These are phyloP conservation scores for Drosophila equinoxialis DNA, from an alignment of 1,140 invertebrate genomes.

Conservation along the genomic window DNA sequence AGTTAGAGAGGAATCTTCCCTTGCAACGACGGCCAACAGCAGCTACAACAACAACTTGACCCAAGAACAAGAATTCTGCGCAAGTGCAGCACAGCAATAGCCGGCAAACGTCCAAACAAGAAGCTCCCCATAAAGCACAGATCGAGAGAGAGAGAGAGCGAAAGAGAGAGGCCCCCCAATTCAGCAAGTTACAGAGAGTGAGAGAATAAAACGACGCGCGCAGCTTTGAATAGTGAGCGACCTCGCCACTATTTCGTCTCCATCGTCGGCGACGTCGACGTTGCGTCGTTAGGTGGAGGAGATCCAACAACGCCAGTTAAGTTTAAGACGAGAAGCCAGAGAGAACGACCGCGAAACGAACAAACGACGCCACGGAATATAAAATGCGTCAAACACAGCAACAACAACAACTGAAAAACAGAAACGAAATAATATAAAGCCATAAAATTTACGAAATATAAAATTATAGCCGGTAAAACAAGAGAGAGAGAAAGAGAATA, in stretches of 20 bases:
- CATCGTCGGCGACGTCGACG: not conserved
- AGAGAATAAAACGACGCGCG: conserved; percentile 22
- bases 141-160: conserved; percentile 10
- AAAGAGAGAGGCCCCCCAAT: not conserved
- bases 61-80: conserved; percentile 44
- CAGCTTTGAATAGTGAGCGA: conserved; percentile 37
- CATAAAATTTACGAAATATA: conserved; percentile 26
- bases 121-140: conserved; percentile 34
- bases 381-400: conserved; percentile 55
- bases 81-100: conserved; percentile 60
- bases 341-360: conserved; percentile 56
- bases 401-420: not conserved
- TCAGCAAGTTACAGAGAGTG: not conserved
- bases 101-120: conserved; percentile 38
- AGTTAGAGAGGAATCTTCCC: not conserved
- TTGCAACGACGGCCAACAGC: conserved; percentile 37
- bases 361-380: conserved; percentile 66
- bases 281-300: conserved; percentile 1
- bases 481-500: conserved; percentile 4
- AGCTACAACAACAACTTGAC: conserved; percentile 30
- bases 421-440: conserved; percentile 25
- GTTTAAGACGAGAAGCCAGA: conserved; percentile 62
- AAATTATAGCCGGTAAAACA: conserved; percentile 40
- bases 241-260: conserved; percentile 18
- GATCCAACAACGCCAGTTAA: conserved; percentile 43